These are phyloP conservation scores for Intellagama lesueurii DNA, from an alignment of 2,797 vertebrate species.

Conservation along the genomic window DNA sequence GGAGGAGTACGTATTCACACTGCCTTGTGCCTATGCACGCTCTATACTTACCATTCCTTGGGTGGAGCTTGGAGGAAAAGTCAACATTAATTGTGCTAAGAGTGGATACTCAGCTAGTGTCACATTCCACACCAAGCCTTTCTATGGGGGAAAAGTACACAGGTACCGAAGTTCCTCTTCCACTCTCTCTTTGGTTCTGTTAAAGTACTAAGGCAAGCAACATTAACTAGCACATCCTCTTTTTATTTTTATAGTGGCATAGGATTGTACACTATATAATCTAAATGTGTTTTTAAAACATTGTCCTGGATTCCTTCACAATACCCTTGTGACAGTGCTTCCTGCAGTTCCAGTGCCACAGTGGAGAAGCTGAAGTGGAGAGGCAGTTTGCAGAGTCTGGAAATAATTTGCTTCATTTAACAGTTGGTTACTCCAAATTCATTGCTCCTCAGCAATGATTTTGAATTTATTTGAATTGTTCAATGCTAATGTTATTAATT, in stretches of 20 bases:
- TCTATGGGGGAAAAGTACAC: slow-evolving; percentile 96
- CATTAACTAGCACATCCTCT: not conserved
- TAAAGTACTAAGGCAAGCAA: not conserved
- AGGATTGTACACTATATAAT: not conserved
- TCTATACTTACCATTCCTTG: slow-evolving; percentile 96
- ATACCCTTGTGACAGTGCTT: not conserved
- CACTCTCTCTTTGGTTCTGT: not conserved
- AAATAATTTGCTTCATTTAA: no score
- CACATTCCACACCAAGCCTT: slow-evolving; percentile 96
- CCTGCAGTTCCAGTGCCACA: not conserved
- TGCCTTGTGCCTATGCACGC: slow-evolving; percentile 95
- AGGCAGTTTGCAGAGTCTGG: no score
- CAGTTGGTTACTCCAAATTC: no score
- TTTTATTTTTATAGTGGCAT: not conserved
- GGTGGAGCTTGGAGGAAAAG: slow-evolving; percentile 96
- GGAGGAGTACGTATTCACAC: slow-evolving; percentile 93
- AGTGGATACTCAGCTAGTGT: slow-evolving; percentile 91
- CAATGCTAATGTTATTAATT: no score
- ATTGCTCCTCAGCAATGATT: no score
- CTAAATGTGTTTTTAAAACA: not conserved
- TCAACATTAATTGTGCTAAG: slow-evolving; percentile 90
- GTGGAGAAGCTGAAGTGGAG: not conserved
- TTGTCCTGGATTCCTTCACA: not conserved
- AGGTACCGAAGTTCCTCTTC: slow-evolving; percentile 76
- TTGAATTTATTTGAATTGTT: no score